Conservation (phyloP, 2,113 vertebrate species). For the Poicephalus meyeri region DNA sequence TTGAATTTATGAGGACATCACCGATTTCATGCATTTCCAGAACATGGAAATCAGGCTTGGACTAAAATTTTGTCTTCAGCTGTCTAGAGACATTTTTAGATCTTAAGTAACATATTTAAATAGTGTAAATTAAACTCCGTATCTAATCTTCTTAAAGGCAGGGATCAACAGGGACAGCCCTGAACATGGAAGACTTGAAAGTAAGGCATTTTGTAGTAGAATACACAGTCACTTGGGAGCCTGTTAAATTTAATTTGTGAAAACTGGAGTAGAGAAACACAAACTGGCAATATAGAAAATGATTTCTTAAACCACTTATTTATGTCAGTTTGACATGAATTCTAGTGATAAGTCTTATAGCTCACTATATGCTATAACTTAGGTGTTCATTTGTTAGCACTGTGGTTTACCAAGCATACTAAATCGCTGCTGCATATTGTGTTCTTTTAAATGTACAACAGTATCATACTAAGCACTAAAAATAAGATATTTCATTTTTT, state of each 20-base stretch:
- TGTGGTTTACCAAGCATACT: slow-evolving; percentile 71
- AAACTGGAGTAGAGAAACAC: slow-evolving; percentile 64
- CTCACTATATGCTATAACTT: slow-evolving; percentile 63
- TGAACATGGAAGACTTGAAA: slow-evolving; percentile 28
- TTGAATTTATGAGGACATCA: slow-evolving; percentile 1
- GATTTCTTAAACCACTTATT: slow-evolving; percentile 67
- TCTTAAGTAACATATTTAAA: slow-evolving; percentile 65
- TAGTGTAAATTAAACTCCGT: slow-evolving; percentile 47
- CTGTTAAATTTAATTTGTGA: slow-evolving; percentile 46
- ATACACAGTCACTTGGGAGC: slow-evolving; percentile 39
- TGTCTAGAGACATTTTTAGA: slow-evolving; percentile 60
- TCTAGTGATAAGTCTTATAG: slow-evolving; percentile 65
- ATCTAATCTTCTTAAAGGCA: slow-evolving; percentile 24
- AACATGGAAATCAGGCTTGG: neutral
- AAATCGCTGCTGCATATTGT: slow-evolving; percentile 70
- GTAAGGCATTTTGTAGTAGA: slow-evolving; percentile 29
- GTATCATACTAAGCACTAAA: slow-evolving; percentile 67
- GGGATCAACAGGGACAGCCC: slow-evolving; percentile 27
- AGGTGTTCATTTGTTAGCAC: slow-evolving; percentile 76
- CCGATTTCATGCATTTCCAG: neutral
- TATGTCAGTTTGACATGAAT: slow-evolving; percentile 71
- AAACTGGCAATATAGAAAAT: slow-evolving; percentile 70
- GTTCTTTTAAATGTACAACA: slow-evolving; percentile 71
- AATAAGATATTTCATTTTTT: slow-evolving; percentile 60
- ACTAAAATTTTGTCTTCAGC: slow-evolving; percentile 46